These are phyloP conservation scores for Uria lomvia DNA, from an alignment of 2,113 vertebrate species.

Conservation along the genomic window DNA sequence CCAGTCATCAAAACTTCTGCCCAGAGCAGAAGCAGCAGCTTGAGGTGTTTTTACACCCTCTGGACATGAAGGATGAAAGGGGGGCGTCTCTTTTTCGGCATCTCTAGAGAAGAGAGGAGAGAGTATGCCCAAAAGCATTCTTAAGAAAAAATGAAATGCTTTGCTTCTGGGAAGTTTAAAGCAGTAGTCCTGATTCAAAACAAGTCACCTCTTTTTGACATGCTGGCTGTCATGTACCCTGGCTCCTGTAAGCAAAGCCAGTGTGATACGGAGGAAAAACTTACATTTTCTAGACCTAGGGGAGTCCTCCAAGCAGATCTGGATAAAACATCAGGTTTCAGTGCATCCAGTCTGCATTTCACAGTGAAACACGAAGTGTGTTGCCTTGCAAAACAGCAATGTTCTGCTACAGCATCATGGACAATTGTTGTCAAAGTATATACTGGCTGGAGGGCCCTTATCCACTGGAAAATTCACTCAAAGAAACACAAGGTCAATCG, in stretches of 20 bases:
- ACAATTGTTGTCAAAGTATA: background rate
- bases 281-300: background rate
- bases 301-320: background rate
- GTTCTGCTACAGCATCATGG: background rate
- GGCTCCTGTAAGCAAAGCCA: background rate
- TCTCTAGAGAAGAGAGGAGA: background rate
- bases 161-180: background rate
- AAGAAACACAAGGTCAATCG: background rate
- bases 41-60: background rate
- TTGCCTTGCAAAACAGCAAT: background rate
- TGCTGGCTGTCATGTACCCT: background rate
- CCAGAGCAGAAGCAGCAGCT: background rate
- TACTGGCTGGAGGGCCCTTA: background rate
- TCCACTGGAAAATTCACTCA: background rate
- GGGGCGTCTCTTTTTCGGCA: background rate
- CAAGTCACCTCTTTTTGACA: background rate
- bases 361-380: fast-evolving
- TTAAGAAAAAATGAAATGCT: background rate
- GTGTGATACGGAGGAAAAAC: background rate
- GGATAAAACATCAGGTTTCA: background rate
- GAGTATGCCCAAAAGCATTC: background rate
- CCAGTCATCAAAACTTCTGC: background rate
- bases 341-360: background rate
- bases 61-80: background rate
- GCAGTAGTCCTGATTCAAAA: background rate